These are phyloP conservation scores for Mormyrus proboscirostris DNA, from an alignment of 2,797 vertebrate genomes.

Conservation along the genomic window DNA sequence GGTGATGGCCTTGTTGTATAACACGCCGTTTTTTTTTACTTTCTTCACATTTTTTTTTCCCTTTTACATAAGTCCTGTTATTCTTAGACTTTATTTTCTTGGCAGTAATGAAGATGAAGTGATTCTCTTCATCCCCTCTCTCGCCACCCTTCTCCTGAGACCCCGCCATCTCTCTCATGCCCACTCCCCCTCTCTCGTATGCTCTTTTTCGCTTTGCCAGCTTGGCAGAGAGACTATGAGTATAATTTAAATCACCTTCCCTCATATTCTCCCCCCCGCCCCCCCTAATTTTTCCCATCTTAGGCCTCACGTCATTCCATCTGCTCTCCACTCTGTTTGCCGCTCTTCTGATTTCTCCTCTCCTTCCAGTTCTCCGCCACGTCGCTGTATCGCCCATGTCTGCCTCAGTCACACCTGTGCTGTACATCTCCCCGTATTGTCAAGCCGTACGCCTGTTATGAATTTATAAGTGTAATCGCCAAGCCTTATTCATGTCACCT, in stretches of 20 bases:
- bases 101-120: slow-evolving; percentile 15
- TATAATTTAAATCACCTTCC: not conserved
- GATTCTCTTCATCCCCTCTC: not conserved
- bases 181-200: not conserved
- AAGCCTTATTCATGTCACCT: not conserved
- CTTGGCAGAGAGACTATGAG: not conserved
- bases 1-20: not conserved
- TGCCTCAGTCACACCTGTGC: not conserved
- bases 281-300: not conserved
- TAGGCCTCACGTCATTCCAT: not conserved
- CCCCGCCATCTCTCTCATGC: not conserved
- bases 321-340: not conserved
- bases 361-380: too few species aligned
- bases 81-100: slow-evolving; percentile 23
- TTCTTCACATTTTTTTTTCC: not conserved
- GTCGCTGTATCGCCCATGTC: not conserved
- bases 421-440: not conserved
- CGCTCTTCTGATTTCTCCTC: too few species aligned
- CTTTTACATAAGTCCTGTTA: slow-evolving; percentile 12
- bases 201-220: not conserved
- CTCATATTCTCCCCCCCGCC: not conserved
- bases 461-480: slow-evolving; percentile 6
- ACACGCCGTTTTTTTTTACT: not conserved
- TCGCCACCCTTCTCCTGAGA: slow-evolving; percentile 2
- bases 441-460: not conserved